Percentiles rank a stretch among this genome's conserved stretches.
phyloP scores from a whole-genome alignment of 1,140 invertebrate genomes.

The Eurytemora carolleeae region DNA sequence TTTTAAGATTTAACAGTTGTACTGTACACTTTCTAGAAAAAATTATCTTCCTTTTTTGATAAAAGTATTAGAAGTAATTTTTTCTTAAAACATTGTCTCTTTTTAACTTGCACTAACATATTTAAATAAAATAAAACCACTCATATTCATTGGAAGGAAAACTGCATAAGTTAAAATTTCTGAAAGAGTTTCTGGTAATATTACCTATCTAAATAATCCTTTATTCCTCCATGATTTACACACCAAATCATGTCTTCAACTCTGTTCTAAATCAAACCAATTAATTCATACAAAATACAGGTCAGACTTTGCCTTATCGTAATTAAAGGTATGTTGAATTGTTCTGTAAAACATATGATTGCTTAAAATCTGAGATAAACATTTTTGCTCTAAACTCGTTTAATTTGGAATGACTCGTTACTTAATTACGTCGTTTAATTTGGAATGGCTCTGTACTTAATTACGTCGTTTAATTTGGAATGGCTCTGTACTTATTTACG shows the following conservation, averaged over 20 bases:
- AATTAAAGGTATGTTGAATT: neutral
- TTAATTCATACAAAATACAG: neutral
- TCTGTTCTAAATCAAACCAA: neutral
- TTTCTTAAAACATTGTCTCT: neutral
- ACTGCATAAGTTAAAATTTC: neutral
- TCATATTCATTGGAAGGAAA: neutral
- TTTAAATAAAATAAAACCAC: neutral
- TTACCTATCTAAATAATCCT: neutral
- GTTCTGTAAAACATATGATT: neutral
- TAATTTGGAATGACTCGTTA: too few species aligned
- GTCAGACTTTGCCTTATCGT: neutral
- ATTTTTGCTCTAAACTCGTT: too few species aligned
- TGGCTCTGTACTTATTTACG: too few species aligned
- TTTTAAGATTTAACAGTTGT: too few species aligned
- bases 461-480: too few species aligned
- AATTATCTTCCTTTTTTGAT: too few species aligned
- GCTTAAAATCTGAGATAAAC: neutral
- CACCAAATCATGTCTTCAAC: neutral
- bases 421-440: too few species aligned
- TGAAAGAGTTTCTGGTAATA: neutral
- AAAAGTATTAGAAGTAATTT: neutral
- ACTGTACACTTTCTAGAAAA: too few species aligned
- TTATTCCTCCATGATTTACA: neutral
- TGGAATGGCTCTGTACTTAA: too few species aligned
- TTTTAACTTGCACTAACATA: neutral